Evolutionary conservation across 2,113 vertebrate genomes (phyloP), one percentile per base, ranked within the genome.

Genomic region (Tapirus terrestris): DNA sequence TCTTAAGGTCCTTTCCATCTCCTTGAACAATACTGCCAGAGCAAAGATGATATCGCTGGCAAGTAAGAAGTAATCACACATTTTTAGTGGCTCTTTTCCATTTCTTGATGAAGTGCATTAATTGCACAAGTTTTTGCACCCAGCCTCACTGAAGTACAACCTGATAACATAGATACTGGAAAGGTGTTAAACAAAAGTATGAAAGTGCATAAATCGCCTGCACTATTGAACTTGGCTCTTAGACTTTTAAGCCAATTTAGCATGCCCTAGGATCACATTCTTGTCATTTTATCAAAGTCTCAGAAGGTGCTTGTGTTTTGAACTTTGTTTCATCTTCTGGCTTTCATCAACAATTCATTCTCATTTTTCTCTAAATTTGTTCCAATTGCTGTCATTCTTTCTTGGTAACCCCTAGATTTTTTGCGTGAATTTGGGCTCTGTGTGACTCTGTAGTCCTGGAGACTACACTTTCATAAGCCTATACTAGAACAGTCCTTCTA

Each of bases 271-370:
- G 9, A 75, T 68, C 21, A 79, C 18, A 68, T 36, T 18, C 4
- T 25, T 56, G 4, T 36, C 1, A 68, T 70, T 67, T 68, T 39
- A 67, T 81, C 88, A 83, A 82, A 82, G 39, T 39, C 18, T 77
- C 51, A 90, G 45, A 43, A 87, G 86, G 18, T 33, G 2, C 1
- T 79, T 91, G 1, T 17, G 1, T 82, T 95, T 86, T 80, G n/a
- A 86, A 65, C 25, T 94, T 88, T 85, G 13, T 86, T 92, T 82
- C 18, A 29, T 67, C 63, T 84, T 72, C 33, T 93, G 51, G 5
- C 36, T 95, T 76, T 96, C 29, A 91, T 89, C 43, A 96, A 80
- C 5, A 33, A 89, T 76, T 91, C 65, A 81, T 12, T 58, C 5
- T 86, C 31, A 51, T 81, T 23, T 79, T 51, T 67, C 21, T 56